A percentile compares a stretch with the other conserved stretches of the same genome.
These are phyloP conservation scores for Phyllostomus hastatus DNA, from an alignment of 2,113 vertebrate genomes.

Conservation along the genomic window DNA sequence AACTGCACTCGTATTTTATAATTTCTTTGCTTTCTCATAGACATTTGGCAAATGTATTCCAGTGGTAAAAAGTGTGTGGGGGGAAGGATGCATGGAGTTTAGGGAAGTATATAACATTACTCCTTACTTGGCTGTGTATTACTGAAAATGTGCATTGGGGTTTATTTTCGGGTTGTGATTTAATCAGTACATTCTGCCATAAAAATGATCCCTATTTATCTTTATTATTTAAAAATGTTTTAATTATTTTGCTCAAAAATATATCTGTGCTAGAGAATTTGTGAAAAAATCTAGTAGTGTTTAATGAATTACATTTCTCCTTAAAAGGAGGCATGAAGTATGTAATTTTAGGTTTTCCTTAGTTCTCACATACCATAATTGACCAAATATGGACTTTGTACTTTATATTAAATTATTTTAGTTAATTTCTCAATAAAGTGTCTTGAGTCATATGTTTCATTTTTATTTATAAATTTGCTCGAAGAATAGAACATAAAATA, in stretches of 20 bases:
- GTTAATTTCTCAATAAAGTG: constrained; percentile 34
- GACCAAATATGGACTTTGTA: constrained; percentile 15
- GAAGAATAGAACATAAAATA: constrained; percentile 48
- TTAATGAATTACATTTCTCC: not conserved
- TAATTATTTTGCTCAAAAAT: not conserved
- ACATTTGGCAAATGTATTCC: not conserved
- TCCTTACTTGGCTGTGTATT: not conserved
- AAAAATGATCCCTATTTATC: not conserved
- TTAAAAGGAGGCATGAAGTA: not conserved
- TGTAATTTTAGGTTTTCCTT: constrained; percentile 3
- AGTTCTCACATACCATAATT: not conserved
- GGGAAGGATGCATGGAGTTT: not conserved
- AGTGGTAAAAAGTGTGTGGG: not conserved
- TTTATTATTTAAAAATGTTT: not conserved
- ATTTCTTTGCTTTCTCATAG: not conserved
- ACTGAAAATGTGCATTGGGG: not conserved
- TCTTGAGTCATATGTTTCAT: not conserved
- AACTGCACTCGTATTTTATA: not conserved
- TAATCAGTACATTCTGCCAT: not conserved
- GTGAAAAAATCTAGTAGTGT: not conserved
- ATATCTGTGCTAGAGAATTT: not conserved
- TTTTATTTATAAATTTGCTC: constrained; percentile 62
- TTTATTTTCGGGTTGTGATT: not conserved
- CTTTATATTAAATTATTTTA: constrained; percentile 42
- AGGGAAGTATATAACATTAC: not conserved